Evolutionary conservation across 2,797 vertebrate species (phyloP).

Genomic region (Emydoidea blandingii): DNA sequence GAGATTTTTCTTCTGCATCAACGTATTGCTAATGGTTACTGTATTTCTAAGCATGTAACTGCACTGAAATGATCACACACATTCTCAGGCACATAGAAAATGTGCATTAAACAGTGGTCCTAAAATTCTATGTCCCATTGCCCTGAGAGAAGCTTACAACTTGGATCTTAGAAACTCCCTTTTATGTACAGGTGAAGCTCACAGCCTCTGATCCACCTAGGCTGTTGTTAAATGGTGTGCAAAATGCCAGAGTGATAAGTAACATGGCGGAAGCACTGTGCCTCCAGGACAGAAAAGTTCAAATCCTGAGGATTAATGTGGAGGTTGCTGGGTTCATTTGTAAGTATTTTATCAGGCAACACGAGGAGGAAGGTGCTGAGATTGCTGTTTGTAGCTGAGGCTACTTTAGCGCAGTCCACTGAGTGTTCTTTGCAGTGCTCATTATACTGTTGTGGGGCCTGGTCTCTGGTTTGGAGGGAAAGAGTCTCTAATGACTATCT

Average conservation of each 20-base stretch:
- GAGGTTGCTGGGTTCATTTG: conserved; percentile 24
- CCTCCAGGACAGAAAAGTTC: not conserved
- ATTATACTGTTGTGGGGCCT: conserved; percentile 23
- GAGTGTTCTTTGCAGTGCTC: conserved; percentile 53
- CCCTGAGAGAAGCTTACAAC: not conserved
- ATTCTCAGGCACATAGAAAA: not conserved
- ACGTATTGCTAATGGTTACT: not conserved
- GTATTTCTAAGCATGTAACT: not conserved
- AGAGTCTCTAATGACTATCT: conserved; percentile 21
- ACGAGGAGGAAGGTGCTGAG: conserved; percentile 15
- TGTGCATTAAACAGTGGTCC: not conserved
- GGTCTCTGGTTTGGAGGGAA: conserved; percentile 7
- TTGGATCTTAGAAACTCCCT: not conserved
- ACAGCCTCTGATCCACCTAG: not conserved
- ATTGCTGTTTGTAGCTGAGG: conserved; percentile 15
- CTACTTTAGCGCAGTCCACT: not conserved
- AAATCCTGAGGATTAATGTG: not conserved
- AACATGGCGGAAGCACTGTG: not conserved
- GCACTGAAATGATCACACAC: not conserved
- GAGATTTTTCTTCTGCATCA: not conserved
- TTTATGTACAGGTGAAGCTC: not conserved
- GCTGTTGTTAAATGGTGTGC: not conserved
- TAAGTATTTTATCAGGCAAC: conserved; percentile 34
- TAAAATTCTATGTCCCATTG: not conserved
- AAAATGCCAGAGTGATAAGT: not conserved